phyloP scores from a whole-genome alignment of 2,113 vertebrate genomes.

The Sinocyclocheilus grahami region DNA sequence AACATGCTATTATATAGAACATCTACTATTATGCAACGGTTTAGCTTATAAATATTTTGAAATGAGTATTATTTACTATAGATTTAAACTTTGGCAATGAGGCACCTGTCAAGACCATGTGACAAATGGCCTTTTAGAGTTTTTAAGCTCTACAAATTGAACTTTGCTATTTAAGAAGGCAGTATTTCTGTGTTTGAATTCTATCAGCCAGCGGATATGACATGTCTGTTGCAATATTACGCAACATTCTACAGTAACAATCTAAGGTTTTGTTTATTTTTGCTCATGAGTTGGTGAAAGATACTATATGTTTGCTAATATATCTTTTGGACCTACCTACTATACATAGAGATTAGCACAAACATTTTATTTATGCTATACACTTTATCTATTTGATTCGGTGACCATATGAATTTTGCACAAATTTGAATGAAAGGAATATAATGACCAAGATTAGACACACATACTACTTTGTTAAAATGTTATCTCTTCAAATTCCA shows the following conservation, averaged over 20 bases:
- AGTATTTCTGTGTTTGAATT: not conserved
- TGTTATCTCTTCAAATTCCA: not conserved
- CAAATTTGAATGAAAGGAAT: not conserved
- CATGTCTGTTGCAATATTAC: not conserved
- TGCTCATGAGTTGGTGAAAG: not conserved
- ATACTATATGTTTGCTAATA: no score
- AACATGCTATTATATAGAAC: not conserved
- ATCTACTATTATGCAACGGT: not conserved
- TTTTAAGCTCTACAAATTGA: not conserved
- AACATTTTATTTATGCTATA: no score
- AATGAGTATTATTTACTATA: not conserved
- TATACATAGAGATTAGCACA: no score
- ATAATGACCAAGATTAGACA: constrained; percentile 10
- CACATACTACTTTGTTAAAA: constrained; percentile 43
- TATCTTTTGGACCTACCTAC: no score
- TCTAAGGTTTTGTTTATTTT: not conserved
- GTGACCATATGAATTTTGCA: no score
- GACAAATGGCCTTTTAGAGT: not conserved
- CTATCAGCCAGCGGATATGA: not conserved
- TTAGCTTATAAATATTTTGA: not conserved
- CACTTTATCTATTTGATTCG: no score
- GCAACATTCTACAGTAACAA: not conserved
- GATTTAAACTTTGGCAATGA: not conserved
- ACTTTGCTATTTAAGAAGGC: not conserved
- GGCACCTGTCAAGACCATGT: not conserved